Conservation (phyloP, 2,797 vertebrate genomes). For the Periophthalmus magnuspinnatus region DNA sequence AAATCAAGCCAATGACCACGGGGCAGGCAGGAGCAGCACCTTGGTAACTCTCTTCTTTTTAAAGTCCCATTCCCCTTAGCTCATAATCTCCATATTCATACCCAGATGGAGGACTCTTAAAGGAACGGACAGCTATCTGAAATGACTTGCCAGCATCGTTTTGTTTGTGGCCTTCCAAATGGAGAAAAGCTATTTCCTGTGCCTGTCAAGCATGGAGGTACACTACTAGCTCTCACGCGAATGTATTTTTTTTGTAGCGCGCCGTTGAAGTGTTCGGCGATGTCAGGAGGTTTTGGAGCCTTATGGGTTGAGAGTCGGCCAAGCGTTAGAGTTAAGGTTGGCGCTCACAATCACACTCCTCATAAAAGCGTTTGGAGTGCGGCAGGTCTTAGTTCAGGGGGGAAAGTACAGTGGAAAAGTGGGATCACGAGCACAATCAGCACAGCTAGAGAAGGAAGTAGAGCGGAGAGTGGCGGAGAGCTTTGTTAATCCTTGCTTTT, state of each 20-base stretch:
- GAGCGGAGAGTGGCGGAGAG: not conserved
- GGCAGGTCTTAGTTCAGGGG: slow-evolving; percentile 16
- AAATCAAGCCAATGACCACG: slow-evolving; percentile 63
- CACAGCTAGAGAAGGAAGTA: slow-evolving; percentile 10
- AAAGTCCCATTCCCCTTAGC: slow-evolving; percentile 45
- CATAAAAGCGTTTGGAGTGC: slow-evolving; percentile 42
- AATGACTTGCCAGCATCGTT: slow-evolving; percentile 65
- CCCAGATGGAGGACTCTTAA: slow-evolving; percentile 62
- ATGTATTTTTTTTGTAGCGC: slow-evolving; percentile 41
- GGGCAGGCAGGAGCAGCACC: slow-evolving; percentile 55
- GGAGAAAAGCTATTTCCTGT: slow-evolving; percentile 75
- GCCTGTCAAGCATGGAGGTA: slow-evolving; percentile 70
- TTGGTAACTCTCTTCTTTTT: slow-evolving; percentile 48
- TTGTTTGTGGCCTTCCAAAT: slow-evolving; percentile 74
- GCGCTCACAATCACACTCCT: slow-evolving; percentile 56
- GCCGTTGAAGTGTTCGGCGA: slow-evolving; percentile 20
- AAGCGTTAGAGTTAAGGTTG: slow-evolving; percentile 49
- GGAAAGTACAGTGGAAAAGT: slow-evolving; percentile 17
- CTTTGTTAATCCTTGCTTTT: slow-evolving; percentile 25
- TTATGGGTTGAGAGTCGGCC: slow-evolving; percentile 49
- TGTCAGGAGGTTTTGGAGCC: slow-evolving; percentile 53
- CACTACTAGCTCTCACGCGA: slow-evolving; percentile 28
- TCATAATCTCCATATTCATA: slow-evolving; percentile 78
- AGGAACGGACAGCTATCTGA: slow-evolving; percentile 64
- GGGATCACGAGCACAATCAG: slow-evolving; percentile 22